Conservation (phyloP, 2,888 invertebrate genomes). For the Malachius bipustulatus region DNA sequence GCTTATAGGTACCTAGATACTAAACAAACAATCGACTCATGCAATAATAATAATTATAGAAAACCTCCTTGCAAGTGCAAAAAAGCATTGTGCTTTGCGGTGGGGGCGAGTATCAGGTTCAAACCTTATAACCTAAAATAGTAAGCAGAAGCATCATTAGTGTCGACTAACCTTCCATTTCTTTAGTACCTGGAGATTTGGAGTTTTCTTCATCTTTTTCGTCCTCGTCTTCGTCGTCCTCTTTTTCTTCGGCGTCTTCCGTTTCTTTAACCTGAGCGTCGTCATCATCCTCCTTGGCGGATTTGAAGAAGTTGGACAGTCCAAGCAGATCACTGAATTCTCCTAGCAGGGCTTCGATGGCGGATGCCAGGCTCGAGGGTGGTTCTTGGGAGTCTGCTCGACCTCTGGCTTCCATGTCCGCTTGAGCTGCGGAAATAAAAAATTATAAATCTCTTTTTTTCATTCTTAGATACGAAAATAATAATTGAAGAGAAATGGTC, state of each 20-base stretch:
- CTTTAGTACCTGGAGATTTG: slow-evolving; percentile 6
- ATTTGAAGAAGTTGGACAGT: slow-evolving; percentile 27
- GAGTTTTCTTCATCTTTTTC: slow-evolving; percentile 7
- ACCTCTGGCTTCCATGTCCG: slow-evolving; percentile 25
- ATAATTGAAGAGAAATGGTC: too few species aligned
- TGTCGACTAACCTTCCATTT: slow-evolving; percentile 7
- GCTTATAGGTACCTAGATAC: too few species aligned
- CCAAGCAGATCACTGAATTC: slow-evolving; percentile 31
- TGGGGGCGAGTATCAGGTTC: too few species aligned
- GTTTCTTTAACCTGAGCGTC: too few species aligned
- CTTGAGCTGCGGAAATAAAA: slow-evolving; percentile 28
- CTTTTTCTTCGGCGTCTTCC: too few species aligned
- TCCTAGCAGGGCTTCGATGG: slow-evolving; percentile 28
- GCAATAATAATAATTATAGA: too few species aligned
- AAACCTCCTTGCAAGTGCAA: too few species aligned
- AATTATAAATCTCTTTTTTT: too few species aligned
- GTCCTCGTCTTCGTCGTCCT: slow-evolving; percentile 6
- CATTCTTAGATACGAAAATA: too few species aligned
- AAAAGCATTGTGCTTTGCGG: too few species aligned
- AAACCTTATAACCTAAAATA: too few species aligned
- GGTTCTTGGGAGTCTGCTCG: slow-evolving; percentile 20
- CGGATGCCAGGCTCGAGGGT: slow-evolving; percentile 28
- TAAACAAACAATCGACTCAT: too few species aligned
- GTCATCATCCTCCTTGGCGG: slow-evolving; percentile 25
- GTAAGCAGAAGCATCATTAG: background rate